Evolutionary conservation across 2,888 invertebrate genomes (phyloP).

Genomic region (Seira musarum): DNA sequence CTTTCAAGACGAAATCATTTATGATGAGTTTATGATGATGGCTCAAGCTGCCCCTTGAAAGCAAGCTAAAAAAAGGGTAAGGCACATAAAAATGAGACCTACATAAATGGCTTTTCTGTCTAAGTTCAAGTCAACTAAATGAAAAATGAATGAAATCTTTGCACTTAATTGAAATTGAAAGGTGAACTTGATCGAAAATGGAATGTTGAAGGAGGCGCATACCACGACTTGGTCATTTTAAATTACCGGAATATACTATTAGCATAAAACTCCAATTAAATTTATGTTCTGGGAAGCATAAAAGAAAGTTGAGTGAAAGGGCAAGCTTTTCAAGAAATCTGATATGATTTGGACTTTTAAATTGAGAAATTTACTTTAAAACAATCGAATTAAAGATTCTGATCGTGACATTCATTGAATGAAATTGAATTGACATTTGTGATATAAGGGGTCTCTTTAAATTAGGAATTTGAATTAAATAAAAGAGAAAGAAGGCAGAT

Average conservation of each 20-base stretch:
- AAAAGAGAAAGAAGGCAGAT: no score
- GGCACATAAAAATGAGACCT: slow-evolving; percentile 6
- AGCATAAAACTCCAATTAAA: slow-evolving; percentile 1
- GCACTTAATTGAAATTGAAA: background rate
- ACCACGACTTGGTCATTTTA: background rate
- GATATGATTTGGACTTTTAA: no score
- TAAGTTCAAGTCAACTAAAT: background rate
- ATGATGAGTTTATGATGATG: background rate
- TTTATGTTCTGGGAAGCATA: slow-evolving; percentile 1
- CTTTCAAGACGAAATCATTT: background rate
- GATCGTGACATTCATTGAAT: no score
- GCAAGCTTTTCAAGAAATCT: no score
- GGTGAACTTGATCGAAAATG: background rate
- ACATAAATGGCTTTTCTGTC: background rate
- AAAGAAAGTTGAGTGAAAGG: slow-evolving; percentile 8
- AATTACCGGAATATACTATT: background rate
- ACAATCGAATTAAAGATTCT: background rate
- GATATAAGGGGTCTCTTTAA: no score
- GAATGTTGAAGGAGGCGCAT: background rate
- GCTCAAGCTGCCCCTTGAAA: background rate
- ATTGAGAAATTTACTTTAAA: no score
- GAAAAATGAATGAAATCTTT: slow-evolving; percentile 1
- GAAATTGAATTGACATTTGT: no score
- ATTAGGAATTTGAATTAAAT: no score
- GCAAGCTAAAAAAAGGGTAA: background rate